Percentiles rank a stretch among this genome's conserved stretches.
Evolutionary conservation across 1,140 invertebrate species (phyloP).

Genomic region (Drosophila sulfurigaster): DNA sequence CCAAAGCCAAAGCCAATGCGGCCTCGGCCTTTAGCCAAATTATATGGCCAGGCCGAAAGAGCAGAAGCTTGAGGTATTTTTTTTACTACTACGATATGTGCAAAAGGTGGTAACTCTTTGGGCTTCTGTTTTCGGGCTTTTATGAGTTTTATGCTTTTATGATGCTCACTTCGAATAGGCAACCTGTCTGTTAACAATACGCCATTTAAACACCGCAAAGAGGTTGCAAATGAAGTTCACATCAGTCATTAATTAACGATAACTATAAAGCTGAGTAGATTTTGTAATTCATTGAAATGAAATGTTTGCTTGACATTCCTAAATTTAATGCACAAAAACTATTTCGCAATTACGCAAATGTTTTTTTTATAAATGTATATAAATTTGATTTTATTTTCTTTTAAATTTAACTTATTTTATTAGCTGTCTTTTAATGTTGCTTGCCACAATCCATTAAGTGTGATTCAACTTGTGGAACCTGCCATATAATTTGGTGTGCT

Average conservation of each 20-base stretch:
- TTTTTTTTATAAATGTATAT: background rate
- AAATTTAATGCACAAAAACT: too few relatives aligned
- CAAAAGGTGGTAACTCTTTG: conserved; percentile 37
- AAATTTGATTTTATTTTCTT: conserved; percentile 5
- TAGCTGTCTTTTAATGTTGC: background rate
- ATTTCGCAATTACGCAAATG: too few relatives aligned
- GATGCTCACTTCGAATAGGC: background rate
- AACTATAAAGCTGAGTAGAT: conserved; percentile 6
- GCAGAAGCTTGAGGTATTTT: conserved; percentile 32
- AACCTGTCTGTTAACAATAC: conserved; percentile 1
- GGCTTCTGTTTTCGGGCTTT: conserved; percentile 22
- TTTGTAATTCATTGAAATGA: background rate
- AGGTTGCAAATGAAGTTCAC: conserved; percentile 1
- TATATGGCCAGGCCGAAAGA: conserved; percentile 65
- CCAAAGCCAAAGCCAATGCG: background rate
- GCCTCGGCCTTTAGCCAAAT: conserved; percentile 74
- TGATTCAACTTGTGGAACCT: conserved; percentile 1
- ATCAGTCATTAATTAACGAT: conserved; percentile 15
- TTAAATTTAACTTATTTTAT: conserved; percentile 9
- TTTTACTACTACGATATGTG: conserved; percentile 16
- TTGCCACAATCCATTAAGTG: conserved; percentile 35
- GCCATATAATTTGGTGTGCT: conserved; percentile 43
- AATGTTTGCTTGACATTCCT: background rate
- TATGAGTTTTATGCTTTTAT: conserved; percentile 35
- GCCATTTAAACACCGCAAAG: background rate